Base-by-base conservation (phyloP, 2,888 invertebrate genomes). In the Epiblema foenella region DNA sequence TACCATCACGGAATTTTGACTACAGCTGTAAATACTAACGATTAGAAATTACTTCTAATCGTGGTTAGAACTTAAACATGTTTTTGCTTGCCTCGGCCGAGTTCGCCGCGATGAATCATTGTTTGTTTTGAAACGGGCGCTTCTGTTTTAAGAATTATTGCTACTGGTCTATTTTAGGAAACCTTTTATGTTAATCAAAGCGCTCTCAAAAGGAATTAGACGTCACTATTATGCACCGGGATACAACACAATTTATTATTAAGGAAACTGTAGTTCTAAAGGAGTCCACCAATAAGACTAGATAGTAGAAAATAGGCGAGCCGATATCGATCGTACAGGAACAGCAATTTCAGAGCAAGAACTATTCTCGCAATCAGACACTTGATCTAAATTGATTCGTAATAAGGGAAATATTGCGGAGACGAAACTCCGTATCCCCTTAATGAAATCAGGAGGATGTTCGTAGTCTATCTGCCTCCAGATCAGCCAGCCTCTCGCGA, bases 341-440 rank as follows among this genome's bases (percentile, higher is more conserved):
- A 86, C 85, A 85, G 81, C 77, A 83, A 86, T 85, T 85, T 83
- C 79, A 80, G 79, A 75, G 77, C 75, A 75, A 75, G 78, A 78
- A 80, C 81, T 81, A 81, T 79, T 79, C 77, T 76, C 77, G 76
- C 78, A 86, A 89, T 89, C 89, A 81, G 79, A 79, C 78, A 78
- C 79, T 77, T 76, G 77, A 90, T 91, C 90, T 89, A 87, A 90
- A 90, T 91, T 89, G 88, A 86, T 90, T 85, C 83, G 84, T 85
- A 86, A 84, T 82, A 84, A 87, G 83, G 83, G 79, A 85, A 85
- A 84, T 84, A 80, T 78, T 78, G 81, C 80, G 81, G 86, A 82
- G 84, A 86, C 82, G 77, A 69, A 64, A 78, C 79, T 83, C 74
- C 75, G 70, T 77, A 81, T 83, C 81, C 80, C 80, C 76, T 83